These are phyloP conservation scores for Drosophila arizonae DNA, from an alignment of 1,140 invertebrate genomes.

Conservation along the genomic window DNA sequence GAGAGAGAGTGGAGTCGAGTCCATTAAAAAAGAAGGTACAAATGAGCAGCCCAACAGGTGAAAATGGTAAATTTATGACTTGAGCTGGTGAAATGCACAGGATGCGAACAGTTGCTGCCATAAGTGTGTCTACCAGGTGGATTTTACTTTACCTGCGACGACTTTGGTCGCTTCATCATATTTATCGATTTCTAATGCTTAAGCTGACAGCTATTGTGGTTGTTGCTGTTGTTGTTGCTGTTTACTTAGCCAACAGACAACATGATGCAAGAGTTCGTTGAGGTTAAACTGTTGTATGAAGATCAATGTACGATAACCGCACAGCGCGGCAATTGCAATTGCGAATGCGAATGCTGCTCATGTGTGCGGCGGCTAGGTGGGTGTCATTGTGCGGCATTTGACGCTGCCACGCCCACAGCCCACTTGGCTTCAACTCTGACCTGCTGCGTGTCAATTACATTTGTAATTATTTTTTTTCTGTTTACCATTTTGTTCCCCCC, in stretches of 20 bases:
- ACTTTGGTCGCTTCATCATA: conserved; percentile 49
- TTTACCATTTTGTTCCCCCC: neutral
- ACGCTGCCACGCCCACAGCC: conserved; percentile 29
- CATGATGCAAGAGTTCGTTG: conserved; percentile 68
- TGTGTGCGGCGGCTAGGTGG: conserved; percentile 45
- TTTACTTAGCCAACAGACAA: conserved; percentile 39
- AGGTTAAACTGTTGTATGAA: conserved; percentile 78
- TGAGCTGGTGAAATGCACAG: conserved; percentile 28
- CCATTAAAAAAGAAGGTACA: conserved; percentile 10
- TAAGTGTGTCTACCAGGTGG: conserved; percentile 48
- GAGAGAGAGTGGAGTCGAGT: conserved; percentile 5
- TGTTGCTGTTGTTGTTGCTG: conserved; percentile 33
- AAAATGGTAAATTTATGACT: conserved; percentile 71
- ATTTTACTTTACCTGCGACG: neutral
- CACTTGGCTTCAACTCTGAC: conserved; percentile 43
- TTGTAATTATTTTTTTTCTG: conserved; percentile 67
- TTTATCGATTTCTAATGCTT: conserved; percentile 76
- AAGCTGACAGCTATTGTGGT: conserved; percentile 44
- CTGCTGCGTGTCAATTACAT: conserved; percentile 71
- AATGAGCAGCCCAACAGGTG: conserved; percentile 47
- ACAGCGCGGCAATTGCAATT: conserved; percentile 29
- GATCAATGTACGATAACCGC: conserved; percentile 64
- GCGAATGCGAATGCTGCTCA: conserved; percentile 34
- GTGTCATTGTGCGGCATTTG: conserved; percentile 61
- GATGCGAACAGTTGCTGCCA: conserved; percentile 43